phyloP scores from a whole-genome alignment of 2,888 invertebrate genomes.

The Drosophila parthenogenetica region DNA sequence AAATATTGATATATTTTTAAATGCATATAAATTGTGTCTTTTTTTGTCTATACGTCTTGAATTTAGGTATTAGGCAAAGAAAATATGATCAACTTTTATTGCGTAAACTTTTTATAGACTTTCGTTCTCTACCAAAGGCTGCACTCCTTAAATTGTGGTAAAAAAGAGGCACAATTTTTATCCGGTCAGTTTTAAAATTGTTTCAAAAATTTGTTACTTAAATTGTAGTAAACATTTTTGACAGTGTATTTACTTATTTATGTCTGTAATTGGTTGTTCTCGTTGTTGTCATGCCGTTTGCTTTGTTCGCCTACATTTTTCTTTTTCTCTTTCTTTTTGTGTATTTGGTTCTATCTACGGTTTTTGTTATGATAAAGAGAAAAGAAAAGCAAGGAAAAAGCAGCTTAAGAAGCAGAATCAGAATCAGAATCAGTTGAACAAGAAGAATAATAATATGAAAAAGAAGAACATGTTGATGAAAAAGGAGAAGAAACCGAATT shows the following conservation, averaged over 20 bases:
- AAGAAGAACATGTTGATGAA: not conserved
- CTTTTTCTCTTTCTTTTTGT: constrained; percentile 14
- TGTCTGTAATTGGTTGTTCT: constrained; percentile 54
- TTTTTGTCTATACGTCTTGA: too few species aligned
- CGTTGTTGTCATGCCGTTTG: constrained; percentile 25
- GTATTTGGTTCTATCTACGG: constrained; percentile 18
- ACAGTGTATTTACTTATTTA: constrained; percentile 12
- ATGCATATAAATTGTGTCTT: too few species aligned
- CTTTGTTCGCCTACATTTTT: constrained; percentile 26
- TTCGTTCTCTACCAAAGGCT: too few species aligned
- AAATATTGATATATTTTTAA: too few species aligned
- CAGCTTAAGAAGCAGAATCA: constrained; percentile 7
- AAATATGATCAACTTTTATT: too few species aligned
- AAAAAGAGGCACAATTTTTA: too few species aligned
- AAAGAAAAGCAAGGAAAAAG: constrained; percentile 1
- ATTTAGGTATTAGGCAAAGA: too few species aligned
- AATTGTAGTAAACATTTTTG: not conserved
- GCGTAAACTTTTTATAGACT: too few species aligned
- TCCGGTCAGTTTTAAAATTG: too few species aligned
- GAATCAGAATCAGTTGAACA: not conserved
- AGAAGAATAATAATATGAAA: not conserved
- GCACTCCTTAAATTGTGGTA: too few species aligned
- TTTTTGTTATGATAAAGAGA: constrained; percentile 28
- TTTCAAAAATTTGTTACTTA: too few species aligned
- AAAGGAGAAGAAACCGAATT: constrained; percentile 31